Evolutionary conservation across 2,797 vertebrate species (phyloP), one percentile per base, ranked within the genome.

Genomic region (Cyprinodon diabolis): DNA sequence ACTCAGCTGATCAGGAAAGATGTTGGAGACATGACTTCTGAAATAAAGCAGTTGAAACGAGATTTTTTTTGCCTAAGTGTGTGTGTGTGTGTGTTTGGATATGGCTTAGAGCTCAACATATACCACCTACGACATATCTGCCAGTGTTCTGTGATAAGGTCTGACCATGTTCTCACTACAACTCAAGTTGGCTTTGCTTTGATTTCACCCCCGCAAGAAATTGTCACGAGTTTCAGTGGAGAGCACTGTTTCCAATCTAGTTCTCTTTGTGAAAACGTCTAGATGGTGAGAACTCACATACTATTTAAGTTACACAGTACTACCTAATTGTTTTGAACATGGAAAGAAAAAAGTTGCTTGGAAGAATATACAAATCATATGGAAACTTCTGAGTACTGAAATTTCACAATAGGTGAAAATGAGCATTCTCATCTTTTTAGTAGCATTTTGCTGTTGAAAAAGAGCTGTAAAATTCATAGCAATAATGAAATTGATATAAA

Each of bases 181-280:
- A 75, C 58, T 63, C 4, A 1, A 8, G 17, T 60, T 86, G 30
- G 17, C 48, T 72, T 51, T 60, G 75, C 71, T 77, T 68, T 55
- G 37, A 55, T 60, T 73, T 84, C 84, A 77, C 52, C 69, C 66
- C 80, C 65, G 45, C 69, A 89, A 78, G 58, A 78, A 68, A 47
- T 58, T 80, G 86, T 89, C 79, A 86, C 65, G 74, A 74, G 81
- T 90, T 89, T 91, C 83, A 66, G 77, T 73, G 77, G 77, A 71
- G 80, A 82, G 68, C 67, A 60, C 63, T 40, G 37, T 76, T 69
- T 66, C 71, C 47, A 51, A 68, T 68, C 71, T 60, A 74, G 67
- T 76, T 45, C 62, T 71, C 13, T 63, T 58, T 62, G 63, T 76
- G 54, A 78, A 83, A 74, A 65, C 56, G 58, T 67, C 40, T 48